Evolutionary conservation across 2,888 invertebrate genomes (phyloP).

Genomic region (Choristoneura rosaceana): DNA sequence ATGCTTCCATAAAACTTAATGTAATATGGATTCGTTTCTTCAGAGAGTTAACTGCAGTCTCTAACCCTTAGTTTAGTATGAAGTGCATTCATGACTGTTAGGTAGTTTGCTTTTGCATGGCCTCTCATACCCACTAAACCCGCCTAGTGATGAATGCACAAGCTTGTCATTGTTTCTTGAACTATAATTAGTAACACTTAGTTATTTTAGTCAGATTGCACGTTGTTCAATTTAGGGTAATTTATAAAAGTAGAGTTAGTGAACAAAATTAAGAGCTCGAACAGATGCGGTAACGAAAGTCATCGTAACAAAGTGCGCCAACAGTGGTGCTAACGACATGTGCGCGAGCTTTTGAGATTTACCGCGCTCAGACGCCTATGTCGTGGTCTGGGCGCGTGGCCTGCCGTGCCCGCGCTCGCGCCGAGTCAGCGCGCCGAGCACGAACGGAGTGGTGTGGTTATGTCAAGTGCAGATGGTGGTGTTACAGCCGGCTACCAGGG

Average conservation of each 20-base stretch:
- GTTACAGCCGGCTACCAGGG: conserved; percentile 89
- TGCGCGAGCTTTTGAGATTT: conserved; percentile 36
- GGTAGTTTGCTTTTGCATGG: conserved; percentile 37
- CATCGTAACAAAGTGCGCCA: conserved; percentile 39
- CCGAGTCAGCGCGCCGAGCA: conserved; percentile 4
- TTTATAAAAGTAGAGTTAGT: conserved; percentile 13
- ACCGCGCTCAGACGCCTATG: conserved; percentile 4
- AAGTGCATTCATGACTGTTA: conserved; percentile 30
- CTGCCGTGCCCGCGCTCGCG: conserved; percentile 12
- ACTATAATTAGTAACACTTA: conserved; percentile 22
- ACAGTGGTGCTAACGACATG: conserved; percentile 40
- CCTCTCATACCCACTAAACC: conserved; percentile 18
- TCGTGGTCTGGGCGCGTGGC: conserved; percentile 35
- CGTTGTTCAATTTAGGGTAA: conserved; percentile 32
- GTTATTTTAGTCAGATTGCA: conserved; percentile 18
- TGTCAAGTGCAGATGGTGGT: conserved; percentile 54
- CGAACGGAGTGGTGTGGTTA: conserved; percentile 46
- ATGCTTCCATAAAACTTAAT: conserved; percentile 33
- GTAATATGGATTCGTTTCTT: conserved; percentile 27
- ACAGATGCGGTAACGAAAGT: conserved; percentile 30
- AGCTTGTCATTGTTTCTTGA: conserved; percentile 26
- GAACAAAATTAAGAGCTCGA: conserved; percentile 31
- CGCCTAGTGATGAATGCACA: conserved; percentile 37
- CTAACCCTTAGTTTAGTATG: conserved; percentile 23
- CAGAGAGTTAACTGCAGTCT: conserved; percentile 10